Conservation (phyloP, 2,113 vertebrate species). For the Scytalopus superciliaris region DNA sequence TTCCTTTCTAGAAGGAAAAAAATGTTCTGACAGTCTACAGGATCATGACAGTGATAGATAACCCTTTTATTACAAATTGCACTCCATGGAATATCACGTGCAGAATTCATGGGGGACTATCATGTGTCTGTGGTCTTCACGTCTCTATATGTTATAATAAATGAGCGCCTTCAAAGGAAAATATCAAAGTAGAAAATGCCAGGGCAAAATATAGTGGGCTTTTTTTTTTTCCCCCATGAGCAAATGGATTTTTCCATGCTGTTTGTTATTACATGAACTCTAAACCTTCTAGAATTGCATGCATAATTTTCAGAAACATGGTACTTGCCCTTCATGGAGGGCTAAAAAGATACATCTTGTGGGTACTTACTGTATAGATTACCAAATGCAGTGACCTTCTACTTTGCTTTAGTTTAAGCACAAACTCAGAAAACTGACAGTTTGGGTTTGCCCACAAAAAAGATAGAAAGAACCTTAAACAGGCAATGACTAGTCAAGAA, state of each 20-base stretch:
- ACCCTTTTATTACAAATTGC: background rate
- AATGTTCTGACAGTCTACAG: background rate
- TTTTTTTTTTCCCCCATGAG: background rate
- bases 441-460: background rate
- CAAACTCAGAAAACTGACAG: background rate
- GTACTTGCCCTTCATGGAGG: background rate
- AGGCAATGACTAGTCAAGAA: background rate
- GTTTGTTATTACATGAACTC: background rate
- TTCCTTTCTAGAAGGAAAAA: background rate
- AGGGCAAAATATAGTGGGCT: background rate
- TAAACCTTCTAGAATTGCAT: background rate
- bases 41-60: background rate
- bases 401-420: background rate
- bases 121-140: background rate
- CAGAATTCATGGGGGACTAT: background rate
- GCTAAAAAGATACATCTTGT: background rate
- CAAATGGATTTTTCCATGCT: background rate
- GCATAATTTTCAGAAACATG: background rate
- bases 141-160: background rate
- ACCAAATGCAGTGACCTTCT: background rate
- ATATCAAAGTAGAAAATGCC: background rate
- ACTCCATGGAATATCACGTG: background rate
- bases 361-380: background rate
- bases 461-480: background rate
- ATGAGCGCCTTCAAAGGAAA: background rate